These are phyloP conservation scores for Papilio demoleus DNA, from an alignment of 2,888 invertebrate species.

Conservation along the genomic window DNA sequence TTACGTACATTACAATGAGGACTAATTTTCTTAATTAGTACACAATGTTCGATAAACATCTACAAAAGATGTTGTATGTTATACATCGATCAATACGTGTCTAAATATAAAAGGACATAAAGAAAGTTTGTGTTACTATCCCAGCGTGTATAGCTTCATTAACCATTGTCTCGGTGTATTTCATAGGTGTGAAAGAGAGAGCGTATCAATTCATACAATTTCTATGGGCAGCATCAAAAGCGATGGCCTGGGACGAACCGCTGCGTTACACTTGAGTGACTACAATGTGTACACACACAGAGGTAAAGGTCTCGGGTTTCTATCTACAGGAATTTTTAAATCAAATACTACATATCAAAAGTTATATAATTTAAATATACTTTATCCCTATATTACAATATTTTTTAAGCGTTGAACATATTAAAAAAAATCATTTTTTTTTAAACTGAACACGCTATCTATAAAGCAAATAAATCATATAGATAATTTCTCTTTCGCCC, in stretches of 20 bases:
- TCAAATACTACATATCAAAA: neutral
- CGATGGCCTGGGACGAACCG: constrained; percentile 72
- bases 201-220: constrained; percentile 27
- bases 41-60: no score
- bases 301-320: constrained; percentile 38
- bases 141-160: constrained; percentile 12
- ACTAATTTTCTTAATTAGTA: neutral
- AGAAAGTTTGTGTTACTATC: neutral
- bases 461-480: neutral
- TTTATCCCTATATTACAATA: neutral
- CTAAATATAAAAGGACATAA: constrained; percentile 17
- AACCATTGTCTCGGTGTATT: constrained; percentile 26
- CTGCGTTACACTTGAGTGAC: constrained; percentile 66
- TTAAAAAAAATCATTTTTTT: no score
- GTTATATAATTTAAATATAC: neutral
- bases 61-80: neutral
- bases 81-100: neutral
- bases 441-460: neutral
- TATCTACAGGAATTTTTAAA: neutral
- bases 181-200: constrained; percentile 28
- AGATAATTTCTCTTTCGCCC: neutral
- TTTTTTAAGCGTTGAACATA: neutral
- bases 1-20: no score
- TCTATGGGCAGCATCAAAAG: constrained; percentile 45
- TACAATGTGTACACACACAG: constrained; percentile 51